Conservation (phyloP, 2,113 vertebrate genomes). For the Anguilla rostrata region DNA sequence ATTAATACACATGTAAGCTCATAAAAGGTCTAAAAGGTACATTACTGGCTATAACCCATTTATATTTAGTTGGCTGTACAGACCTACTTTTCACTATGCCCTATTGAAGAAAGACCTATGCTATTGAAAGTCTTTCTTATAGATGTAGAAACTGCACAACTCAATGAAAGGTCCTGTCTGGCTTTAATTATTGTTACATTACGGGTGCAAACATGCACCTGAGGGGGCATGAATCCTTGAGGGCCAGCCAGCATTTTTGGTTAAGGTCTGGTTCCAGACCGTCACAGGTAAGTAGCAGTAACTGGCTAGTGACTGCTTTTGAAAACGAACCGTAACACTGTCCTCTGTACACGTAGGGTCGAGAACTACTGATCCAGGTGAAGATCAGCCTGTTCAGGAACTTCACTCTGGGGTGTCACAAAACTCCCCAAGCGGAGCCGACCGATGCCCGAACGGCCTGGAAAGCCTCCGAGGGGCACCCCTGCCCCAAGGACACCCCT, state of each 20-base stretch:
- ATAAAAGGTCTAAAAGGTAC: no score
- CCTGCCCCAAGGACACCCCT: slow-evolving; percentile 48
- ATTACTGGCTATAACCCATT: no score
- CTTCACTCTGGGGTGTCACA: slow-evolving; percentile 57
- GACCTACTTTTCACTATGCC: no score
- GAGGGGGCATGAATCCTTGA: not conserved
- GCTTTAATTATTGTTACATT: no score
- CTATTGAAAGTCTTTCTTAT: no score
- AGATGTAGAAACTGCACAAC: no score
- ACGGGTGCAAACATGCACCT: not conserved
- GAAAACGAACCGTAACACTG: no score
- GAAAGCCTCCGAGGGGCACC: slow-evolving; percentile 46
- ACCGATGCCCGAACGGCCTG: fast-evolving
- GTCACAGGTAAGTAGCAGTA: not conserved
- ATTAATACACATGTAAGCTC: no score
- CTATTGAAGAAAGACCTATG: no score
- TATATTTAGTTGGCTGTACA: no score
- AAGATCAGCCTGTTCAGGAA: slow-evolving; percentile 62
- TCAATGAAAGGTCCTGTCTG: no score
- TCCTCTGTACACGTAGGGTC: slow-evolving; percentile 40
- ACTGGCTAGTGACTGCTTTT: not conserved
- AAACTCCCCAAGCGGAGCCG: not conserved
- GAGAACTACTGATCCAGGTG: slow-evolving; percentile 66
- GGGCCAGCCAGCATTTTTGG: not conserved
- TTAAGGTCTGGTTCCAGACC: not conserved